Conservation (phyloP, 2,113 vertebrate genomes). For the Cyphomyrus discorhynchus region DNA sequence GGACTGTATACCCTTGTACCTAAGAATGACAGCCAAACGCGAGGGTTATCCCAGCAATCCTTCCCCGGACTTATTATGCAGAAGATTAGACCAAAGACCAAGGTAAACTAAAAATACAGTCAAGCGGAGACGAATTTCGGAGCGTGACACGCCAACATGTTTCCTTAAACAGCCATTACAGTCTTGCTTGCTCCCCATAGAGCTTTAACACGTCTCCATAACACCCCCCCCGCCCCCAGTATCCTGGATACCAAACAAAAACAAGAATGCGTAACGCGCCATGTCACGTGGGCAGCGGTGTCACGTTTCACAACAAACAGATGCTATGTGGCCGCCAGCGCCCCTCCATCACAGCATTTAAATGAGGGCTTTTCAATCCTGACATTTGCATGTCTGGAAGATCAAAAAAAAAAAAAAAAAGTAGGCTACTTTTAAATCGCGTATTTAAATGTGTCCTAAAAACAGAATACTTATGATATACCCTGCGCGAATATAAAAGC, state of each 20-base stretch:
- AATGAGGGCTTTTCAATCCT: not conserved
- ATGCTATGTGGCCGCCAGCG: conserved; percentile 59
- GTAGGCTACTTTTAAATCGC: not conserved
- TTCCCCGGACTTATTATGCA: not conserved
- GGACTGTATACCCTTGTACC: conserved; percentile 95
- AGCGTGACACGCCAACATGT: not conserved
- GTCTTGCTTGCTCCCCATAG: not conserved
- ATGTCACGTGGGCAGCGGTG: conserved; percentile 66
- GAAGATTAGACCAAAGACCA: not conserved
- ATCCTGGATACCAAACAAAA: conserved; percentile 71
- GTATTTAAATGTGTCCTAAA: not conserved
- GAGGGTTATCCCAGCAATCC: not conserved
- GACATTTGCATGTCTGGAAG: not conserved
- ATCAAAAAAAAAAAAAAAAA: not conserved
- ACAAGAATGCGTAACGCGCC: conserved; percentile 54
- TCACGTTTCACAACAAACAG: conserved; percentile 98
- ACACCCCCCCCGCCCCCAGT: conserved; percentile 35
- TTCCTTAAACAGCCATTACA: conserved; percentile 29
- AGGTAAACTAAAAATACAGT: not conserved
- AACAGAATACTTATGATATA: not conserved
- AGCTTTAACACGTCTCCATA: not conserved
- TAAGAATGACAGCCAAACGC: conserved; percentile 33
- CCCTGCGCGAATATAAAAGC: not conserved
- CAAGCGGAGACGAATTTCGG: not conserved
- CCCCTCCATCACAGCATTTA: conserved; percentile 19